Percentiles rank a stretch among this genome's conserved stretches.
Evolutionary conservation across 2,797 vertebrate species (phyloP).

Genomic region (Percopsis omiscomaycus): DNA sequence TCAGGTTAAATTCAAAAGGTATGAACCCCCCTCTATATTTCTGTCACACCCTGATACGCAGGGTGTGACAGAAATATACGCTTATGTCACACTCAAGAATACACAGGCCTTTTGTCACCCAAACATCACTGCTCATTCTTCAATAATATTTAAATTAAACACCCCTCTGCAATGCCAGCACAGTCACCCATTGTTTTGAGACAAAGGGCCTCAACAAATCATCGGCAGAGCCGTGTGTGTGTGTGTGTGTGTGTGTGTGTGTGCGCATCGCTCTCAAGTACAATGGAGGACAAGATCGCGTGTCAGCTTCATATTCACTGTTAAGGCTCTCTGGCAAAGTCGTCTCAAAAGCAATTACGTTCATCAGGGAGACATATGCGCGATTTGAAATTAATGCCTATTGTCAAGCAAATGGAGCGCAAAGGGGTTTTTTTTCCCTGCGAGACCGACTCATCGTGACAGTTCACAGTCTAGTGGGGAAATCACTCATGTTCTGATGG

Average conservation of each 20-base stretch:
- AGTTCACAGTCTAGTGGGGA: conserved; percentile 15
- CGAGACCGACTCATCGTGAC: conserved; percentile 29
- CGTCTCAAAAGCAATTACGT: conserved; percentile 63
- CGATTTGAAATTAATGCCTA: conserved; percentile 63
- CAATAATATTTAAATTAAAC: too few relatives aligned
- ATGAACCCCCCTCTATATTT: too few relatives aligned
- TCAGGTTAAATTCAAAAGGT: too few relatives aligned
- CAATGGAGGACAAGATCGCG: conserved; percentile 58
- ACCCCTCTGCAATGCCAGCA: conserved; percentile 24
- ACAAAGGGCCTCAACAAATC: conserved; percentile 57
- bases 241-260: background rate
- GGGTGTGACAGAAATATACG: too few relatives aligned
- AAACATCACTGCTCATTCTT: too few relatives aligned
- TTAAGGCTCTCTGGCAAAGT: conserved; percentile 48
- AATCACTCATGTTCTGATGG: conserved; percentile 5
- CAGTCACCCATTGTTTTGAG: conserved; percentile 47
- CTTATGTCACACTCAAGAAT: too few relatives aligned
- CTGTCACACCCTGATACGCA: too few relatives aligned
- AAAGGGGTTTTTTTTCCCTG: background rate
- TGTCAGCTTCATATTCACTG: conserved; percentile 54
- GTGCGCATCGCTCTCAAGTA: conserved; percentile 16
- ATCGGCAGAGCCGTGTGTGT: conserved; percentile 42
- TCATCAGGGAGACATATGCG: conserved; percentile 49
- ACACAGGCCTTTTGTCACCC: too few relatives aligned
- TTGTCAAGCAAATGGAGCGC: conserved; percentile 52